Conservation (phyloP, 1,140 invertebrate species). For the Potamilus streckersoni region DNA sequence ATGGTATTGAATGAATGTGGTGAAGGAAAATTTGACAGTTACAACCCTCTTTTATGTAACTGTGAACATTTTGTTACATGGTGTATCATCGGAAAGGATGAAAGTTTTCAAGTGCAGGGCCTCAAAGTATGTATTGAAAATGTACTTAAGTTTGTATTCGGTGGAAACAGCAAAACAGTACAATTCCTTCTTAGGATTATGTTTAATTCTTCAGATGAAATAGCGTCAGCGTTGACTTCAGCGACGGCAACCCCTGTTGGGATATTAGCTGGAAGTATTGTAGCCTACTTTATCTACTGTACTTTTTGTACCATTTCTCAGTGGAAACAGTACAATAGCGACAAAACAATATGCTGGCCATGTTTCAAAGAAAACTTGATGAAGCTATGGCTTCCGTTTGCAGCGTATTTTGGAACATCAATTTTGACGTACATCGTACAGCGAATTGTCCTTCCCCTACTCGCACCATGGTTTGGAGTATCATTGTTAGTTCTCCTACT, state of each 20-base stretch:
- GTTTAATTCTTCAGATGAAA: slow-evolving; percentile 11
- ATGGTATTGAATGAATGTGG: neutral
- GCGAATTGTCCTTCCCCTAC: slow-evolving; percentile 1
- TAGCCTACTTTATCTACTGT: slow-evolving; percentile 10
- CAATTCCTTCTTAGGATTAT: slow-evolving; percentile 3
- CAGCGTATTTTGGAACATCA: slow-evolving; percentile 6
- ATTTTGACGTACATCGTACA: neutral
- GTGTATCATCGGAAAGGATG: slow-evolving; percentile 15
- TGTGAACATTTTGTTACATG: slow-evolving; percentile 28
- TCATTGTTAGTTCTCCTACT: slow-evolving; percentile 5
- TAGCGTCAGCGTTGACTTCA: neutral
- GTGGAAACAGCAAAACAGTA: slow-evolving; percentile 3
- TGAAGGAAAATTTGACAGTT: slow-evolving; percentile 4
- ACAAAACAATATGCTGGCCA: slow-evolving; percentile 4
- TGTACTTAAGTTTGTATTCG: neutral
- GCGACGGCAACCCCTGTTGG: neutral
- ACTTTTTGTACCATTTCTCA: slow-evolving; percentile 3
- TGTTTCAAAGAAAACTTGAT: slow-evolving; percentile 12
- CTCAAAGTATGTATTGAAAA: neutral
- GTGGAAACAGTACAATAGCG: neutral
- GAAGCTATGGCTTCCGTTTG: slow-evolving; percentile 17
- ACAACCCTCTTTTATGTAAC: slow-evolving; percentile 8
- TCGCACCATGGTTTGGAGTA: slow-evolving; percentile 6
- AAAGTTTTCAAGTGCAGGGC: slow-evolving; percentile 18
- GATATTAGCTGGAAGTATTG: slow-evolving; percentile 1